These are phyloP conservation scores for Poicephalus gulielmi DNA, from an alignment of 2,113 vertebrate species.

Conservation along the genomic window DNA sequence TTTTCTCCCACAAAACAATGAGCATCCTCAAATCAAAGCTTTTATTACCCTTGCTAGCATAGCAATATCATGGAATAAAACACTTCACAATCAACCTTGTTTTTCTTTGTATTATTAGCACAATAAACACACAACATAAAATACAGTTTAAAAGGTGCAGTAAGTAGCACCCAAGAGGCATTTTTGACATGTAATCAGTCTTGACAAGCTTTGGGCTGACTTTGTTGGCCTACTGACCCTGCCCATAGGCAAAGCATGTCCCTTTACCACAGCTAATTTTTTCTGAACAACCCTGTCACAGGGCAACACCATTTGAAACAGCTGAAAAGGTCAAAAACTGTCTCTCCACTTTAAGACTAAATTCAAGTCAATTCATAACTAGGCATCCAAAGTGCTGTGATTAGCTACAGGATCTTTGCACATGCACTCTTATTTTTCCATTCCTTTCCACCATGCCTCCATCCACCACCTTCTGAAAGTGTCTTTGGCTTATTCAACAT, in stretches of 20 bases:
- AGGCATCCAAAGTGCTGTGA: not conserved
- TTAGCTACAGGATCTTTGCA: not conserved
- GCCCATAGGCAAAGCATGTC: constrained; percentile 32
- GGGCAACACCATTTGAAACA: not conserved
- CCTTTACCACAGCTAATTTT: constrained; percentile 56
- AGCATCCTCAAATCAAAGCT: not conserved
- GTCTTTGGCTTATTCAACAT: not conserved
- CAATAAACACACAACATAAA: not conserved
- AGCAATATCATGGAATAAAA: not conserved
- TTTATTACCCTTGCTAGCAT: not conserved
- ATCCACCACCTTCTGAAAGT: not conserved
- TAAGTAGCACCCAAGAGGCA: not conserved
- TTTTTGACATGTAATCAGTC: constrained; percentile 14
- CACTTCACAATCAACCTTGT: not conserved
- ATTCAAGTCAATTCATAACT: not conserved
- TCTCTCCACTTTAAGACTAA: not conserved
- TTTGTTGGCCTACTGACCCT: constrained; percentile 47
- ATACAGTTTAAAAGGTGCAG: constrained; percentile 34
- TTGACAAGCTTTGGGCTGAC: constrained; percentile 57
- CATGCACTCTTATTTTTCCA: not conserved
- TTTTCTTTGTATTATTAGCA: not conserved
- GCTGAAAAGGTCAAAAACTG: constrained; percentile 66
- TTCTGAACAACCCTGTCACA: constrained; percentile 49
- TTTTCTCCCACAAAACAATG: not conserved
- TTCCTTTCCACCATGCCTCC: not conserved